These are phyloP conservation scores for Ceratitis capitata DNA, from an alignment of 1,140 invertebrate species.

Conservation along the genomic window DNA sequence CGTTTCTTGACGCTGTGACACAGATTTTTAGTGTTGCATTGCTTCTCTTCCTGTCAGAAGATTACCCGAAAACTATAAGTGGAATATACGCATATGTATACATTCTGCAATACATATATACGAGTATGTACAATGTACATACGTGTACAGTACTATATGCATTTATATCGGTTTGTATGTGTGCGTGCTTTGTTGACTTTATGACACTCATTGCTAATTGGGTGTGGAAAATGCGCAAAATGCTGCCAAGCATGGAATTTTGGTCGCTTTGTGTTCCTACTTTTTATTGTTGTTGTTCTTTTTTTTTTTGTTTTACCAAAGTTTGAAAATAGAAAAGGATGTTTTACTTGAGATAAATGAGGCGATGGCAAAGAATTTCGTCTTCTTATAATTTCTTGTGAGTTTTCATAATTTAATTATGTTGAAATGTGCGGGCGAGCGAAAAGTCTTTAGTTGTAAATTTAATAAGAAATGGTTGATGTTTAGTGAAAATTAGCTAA, in stretches of 20 bases:
- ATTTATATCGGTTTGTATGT: neutral
- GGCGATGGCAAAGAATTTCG: neutral
- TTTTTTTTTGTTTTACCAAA: slow-evolving; percentile 12
- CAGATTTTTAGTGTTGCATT: slow-evolving; percentile 2
- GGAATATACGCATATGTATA: neutral
- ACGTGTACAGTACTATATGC: too few species aligned
- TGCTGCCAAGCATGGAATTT: neutral
- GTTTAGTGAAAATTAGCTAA: too few species aligned
- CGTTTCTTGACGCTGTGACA: slow-evolving; percentile 21
- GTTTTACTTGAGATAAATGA: neutral
- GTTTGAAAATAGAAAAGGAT: neutral
- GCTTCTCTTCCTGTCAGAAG: neutral
- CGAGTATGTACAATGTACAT: neutral
- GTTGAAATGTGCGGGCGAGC: neutral
- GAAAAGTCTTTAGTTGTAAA: too few species aligned
- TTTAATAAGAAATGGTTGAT: too few species aligned
- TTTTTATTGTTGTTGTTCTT: too few species aligned
- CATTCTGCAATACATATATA: neutral
- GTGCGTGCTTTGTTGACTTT: neutral
- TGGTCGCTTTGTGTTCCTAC: too few species aligned
- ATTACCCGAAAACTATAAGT: slow-evolving; percentile 11
- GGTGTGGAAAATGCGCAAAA: neutral
- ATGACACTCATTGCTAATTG: slow-evolving; percentile 29
- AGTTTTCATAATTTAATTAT: neutral
- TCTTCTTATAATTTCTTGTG: neutral